Conservation (phyloP, 2,888 invertebrate species). For the Ganaspis brasiliensis region DNA sequence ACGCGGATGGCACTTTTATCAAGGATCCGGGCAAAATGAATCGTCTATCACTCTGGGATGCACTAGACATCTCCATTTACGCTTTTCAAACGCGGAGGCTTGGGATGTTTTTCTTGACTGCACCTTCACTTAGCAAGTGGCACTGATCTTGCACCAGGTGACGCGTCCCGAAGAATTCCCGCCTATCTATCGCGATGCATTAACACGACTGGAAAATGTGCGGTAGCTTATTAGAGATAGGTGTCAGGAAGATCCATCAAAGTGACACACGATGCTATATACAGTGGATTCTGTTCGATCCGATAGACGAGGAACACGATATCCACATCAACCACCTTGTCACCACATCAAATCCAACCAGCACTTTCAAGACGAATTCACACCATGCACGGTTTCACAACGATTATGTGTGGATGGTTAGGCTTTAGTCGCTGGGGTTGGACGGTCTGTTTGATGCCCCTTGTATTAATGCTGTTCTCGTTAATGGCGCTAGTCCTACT, state of each 20-base stretch:
- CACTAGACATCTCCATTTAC: constrained; percentile 38
- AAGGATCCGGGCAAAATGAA: constrained; percentile 8
- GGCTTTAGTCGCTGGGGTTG: constrained; percentile 12
- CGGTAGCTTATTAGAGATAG: constrained; percentile 15
- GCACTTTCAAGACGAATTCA: not conserved
- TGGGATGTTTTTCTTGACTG: constrained; percentile 19
- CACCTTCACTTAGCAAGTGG: constrained; percentile 31
- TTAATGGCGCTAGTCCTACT: not conserved
- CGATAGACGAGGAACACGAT: constrained; percentile 27
- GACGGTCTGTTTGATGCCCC: constrained; percentile 20
- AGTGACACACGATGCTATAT: not conserved
- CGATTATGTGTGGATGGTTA: constrained; percentile 27
- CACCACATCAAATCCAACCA: constrained; percentile 25
- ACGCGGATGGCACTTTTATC: constrained; percentile 8
- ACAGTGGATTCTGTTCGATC: not conserved
- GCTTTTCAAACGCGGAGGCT: constrained; percentile 3
- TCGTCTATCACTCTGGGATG: constrained; percentile 24
- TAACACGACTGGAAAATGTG: constrained; percentile 9
- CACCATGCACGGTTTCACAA: constrained; percentile 16
- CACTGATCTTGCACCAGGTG: constrained; percentile 29
- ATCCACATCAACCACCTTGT: constrained; percentile 32
- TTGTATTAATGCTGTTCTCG: constrained; percentile 3
- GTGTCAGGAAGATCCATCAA: constrained; percentile 25
- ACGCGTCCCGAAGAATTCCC: constrained; percentile 5
- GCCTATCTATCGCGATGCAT: constrained; percentile 6